phyloP scores from a whole-genome alignment of 2,797 vertebrate species.

The Sebastes cheni region DNA sequence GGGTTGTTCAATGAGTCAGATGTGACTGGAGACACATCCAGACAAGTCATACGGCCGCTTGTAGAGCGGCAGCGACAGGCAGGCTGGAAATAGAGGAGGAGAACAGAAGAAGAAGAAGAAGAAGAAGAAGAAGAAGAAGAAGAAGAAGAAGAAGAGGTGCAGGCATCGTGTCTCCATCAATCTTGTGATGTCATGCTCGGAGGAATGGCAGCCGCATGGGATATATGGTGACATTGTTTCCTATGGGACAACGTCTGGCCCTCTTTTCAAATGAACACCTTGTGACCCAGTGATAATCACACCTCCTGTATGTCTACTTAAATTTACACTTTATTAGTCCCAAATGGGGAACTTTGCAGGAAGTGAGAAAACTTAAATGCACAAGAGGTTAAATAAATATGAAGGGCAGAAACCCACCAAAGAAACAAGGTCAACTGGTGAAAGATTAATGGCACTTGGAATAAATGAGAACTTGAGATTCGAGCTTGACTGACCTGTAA shows the following conservation, averaged over 20 bases:
- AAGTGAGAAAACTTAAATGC: constrained; percentile 6
- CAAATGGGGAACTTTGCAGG: background rate
- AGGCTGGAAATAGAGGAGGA: constrained; percentile 39
- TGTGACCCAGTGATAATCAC: background rate
- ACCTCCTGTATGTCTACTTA: background rate
- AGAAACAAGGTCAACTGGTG: constrained; percentile 10
- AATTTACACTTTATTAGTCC: background rate
- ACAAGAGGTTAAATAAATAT: constrained; percentile 1
- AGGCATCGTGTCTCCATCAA: constrained; percentile 30
- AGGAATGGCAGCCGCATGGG: background rate
- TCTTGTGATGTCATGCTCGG: constrained; percentile 44
- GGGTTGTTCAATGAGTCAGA: constrained; percentile 64
- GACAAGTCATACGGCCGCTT: constrained; percentile 53
- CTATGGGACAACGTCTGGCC: background rate
- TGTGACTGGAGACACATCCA: constrained; percentile 55
- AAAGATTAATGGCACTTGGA: constrained; percentile 21
- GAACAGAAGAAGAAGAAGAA: background rate
- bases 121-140: background rate
- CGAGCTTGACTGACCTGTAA: constrained; percentile 9
- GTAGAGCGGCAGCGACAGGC: constrained; percentile 33
- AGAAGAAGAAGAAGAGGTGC: constrained; percentile 8
- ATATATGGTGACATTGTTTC: constrained; percentile 30
- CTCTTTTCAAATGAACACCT: constrained; percentile 16
- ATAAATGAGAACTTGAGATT: constrained; percentile 31
- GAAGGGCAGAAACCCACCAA: constrained; percentile 18